Base-by-base conservation (phyloP, 2,888 invertebrate species). In the Volucella inflata region DNA sequence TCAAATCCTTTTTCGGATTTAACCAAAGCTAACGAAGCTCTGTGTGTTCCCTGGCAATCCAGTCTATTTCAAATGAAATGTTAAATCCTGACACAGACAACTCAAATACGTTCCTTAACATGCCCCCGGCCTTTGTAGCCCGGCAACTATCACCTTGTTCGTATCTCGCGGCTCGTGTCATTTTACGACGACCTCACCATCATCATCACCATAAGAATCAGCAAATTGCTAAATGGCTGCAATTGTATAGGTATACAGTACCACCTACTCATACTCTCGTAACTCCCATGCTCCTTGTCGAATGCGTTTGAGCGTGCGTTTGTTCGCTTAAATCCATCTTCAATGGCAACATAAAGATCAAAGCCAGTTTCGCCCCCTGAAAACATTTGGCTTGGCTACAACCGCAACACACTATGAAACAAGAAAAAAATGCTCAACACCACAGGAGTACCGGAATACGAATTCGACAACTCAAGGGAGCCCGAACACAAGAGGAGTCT, bases 151-250 rank as follows among this genome's bases (percentile, higher is more conserved):
- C 30, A 30, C 30, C 8, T 48, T 8, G 14, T 48, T 14, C n/a
- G 48, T 9, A 11, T n/a, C 42, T 21, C 36, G 46, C 9, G 30
- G 55, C 38, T 60, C 57, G 40, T 71, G 40, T 62, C 55, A 55
- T 42, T 78, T 72, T 11, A 30, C 59, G 62, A 44, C 72, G 62
- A 72, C 77, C 59, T 53, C 53, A 72, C 67, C 77, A 64, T 59
- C 75, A 68, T 62, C 67, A 46, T 53, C 36, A 75, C 21, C 62
- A 65, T 12, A 40, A 17, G 40, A 46, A 17, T 46, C 16, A 62
- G 60, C 14, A 64, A 64, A 72, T 68, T 64, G 40, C 50, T 67
- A 65, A 71, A 82, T 67, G 71, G 8, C 68, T 83, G 72, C 67
- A 67, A 21, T 74, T 50, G 14, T 21, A 40, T 16, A 67, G 44